A percentile compares a stretch with the other conserved stretches of the same genome.
Conservation (phyloP, 2,113 vertebrate species). For the Arvicanthis niloticus region DNA sequence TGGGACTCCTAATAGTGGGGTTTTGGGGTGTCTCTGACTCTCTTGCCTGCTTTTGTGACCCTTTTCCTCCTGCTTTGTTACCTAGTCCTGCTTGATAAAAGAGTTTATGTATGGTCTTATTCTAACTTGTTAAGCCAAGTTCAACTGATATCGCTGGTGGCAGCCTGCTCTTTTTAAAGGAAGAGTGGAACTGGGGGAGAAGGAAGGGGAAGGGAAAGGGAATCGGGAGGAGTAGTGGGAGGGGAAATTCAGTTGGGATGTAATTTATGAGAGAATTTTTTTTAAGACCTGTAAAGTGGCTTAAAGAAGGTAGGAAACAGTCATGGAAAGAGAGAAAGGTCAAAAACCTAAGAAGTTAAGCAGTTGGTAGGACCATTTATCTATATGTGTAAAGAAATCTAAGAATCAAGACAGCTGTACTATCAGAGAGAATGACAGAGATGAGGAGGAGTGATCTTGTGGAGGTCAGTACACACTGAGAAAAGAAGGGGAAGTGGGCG, state of each 20-base stretch:
- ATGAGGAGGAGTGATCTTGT: conserved; percentile 55
- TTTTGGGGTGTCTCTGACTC: background rate
- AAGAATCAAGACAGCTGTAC: conserved; percentile 53
- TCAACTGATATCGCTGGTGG: background rate
- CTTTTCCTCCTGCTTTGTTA: background rate
- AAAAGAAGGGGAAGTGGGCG: background rate
- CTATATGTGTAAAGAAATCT: background rate
- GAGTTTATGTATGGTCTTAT: background rate
- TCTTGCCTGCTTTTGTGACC: background rate
- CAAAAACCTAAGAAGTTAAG: conserved; percentile 44
- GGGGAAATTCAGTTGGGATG: background rate
- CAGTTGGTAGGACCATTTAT: conserved; percentile 30
- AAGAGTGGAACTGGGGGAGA: background rate
- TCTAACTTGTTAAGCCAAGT: background rate
- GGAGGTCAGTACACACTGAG: conserved; percentile 56
- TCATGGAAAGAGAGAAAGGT: conserved; percentile 1
- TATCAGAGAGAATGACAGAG: conserved; percentile 49
- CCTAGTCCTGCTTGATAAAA: background rate
- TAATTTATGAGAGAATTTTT: background rate
- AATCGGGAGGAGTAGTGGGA: background rate
- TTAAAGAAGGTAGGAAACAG: background rate
- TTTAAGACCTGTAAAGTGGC: background rate
- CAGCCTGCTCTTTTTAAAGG: background rate
- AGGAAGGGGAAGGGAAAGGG: background rate
- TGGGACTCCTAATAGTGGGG: background rate